Base-by-base conservation (phyloP, 2,888 invertebrate genomes). In the Ectemnius continuus region DNA sequence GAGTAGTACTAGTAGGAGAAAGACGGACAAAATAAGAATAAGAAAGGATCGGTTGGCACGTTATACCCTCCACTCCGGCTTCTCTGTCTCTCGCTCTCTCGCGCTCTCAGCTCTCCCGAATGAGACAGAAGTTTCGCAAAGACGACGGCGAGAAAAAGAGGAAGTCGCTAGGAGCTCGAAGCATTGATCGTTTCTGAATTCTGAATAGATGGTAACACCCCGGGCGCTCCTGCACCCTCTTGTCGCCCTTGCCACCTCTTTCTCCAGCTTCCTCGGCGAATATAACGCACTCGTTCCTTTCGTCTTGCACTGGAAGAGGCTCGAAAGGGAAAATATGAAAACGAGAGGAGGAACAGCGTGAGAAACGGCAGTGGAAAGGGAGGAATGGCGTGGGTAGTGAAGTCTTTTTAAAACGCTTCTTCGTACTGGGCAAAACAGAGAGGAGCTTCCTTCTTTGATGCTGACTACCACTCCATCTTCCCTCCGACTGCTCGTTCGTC, bases 181-280 rank as follows among this genome's bases (percentile, higher is more conserved):
- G 86, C 89, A 88, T 89, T 86, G 88, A 88, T 89, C 89, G 88
- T 87, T 88, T 88, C 88, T 88, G 87, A 88, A 88, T 89, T 88
- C 88, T 86, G 85, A 88, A 85, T 88, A 84, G 88, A 87, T 84
- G 85, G 82, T 80, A 82, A 80, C 85, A 81, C 81, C 80, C 59
- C 61, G 75, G 83, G 83, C 83, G 79, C 82, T 84, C 83, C 85
- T 78, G 84, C 84, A 77, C 81, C 81, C 81, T 79, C 78, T 76
- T 67, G 62, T 57, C 48, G 48, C 59, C 52, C 57, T 66, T 45
- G 1, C 60, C 20, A 70, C 62, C 61, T 61, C 69, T 45, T 61
- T 64, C 67, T 67, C 60, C 68, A 56, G 63, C 70, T 61, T 56
- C 59, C 61, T 67, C 56, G 28, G 58, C 47, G 70, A 72, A 79